A percentile compares a stretch with the other conserved stretches of the same genome.
These are phyloP conservation scores for honey bee (Apis mellifera) DNA, from an alignment of 1,140 invertebrate genomes.

Conservation along the genomic window DNA sequence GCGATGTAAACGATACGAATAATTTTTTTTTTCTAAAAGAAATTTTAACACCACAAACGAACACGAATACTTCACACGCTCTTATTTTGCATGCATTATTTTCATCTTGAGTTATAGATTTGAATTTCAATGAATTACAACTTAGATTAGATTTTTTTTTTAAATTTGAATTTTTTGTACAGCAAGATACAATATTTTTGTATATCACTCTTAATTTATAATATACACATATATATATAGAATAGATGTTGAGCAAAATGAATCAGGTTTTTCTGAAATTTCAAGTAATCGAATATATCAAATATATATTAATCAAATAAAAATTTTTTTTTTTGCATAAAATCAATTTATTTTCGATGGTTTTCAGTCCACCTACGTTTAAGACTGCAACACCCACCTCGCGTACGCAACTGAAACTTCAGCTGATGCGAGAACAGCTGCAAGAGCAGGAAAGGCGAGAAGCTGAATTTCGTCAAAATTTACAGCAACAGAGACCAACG, in stretches of 20 bases:
- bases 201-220: background rate
- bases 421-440: constrained; percentile 91
- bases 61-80: no score
- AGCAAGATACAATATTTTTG: background rate
- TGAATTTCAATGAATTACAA: no score
- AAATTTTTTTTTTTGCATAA: background rate
- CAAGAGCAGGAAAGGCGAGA: constrained; percentile 87
- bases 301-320: background rate
- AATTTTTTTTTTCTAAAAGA: no score
- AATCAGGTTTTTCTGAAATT: no score
- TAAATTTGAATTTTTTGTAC: no score
- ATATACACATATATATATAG: no score
- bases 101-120: no score
- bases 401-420: constrained; percentile 91
- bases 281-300: no score
- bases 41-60: no score
- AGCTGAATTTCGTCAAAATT: constrained; percentile 81
- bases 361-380: constrained; percentile 90
- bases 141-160: no score
- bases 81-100: no score
- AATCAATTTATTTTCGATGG: constrained; percentile 40
- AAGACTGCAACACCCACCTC: constrained; percentile 90
- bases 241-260: background rate
- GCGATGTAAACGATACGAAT: no score
- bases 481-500: constrained; percentile 82